Percentiles rank a stretch among this genome's conserved stretches.
phyloP scores from a whole-genome alignment of 2,113 vertebrate species.

The Pseudois nayaur region DNA sequence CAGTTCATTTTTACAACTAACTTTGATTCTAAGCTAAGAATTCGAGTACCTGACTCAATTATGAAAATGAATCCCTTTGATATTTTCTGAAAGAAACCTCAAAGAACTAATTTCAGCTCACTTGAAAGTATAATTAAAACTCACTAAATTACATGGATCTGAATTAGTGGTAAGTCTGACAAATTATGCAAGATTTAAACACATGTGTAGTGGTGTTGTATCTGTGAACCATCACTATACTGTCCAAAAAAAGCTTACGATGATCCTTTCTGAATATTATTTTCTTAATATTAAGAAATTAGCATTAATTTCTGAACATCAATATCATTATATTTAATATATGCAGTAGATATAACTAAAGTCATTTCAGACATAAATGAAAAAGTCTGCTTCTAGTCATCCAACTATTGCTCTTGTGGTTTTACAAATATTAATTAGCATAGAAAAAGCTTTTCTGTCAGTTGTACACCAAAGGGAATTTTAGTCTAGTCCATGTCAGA shows the following conservation, averaged over 20 bases:
- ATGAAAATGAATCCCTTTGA: conserved; percentile 33
- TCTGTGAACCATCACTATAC: background rate
- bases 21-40: conserved; percentile 10
- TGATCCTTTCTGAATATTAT: background rate
- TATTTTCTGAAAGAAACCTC: conserved; percentile 43
- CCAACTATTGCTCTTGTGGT: background rate
- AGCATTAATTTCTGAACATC: background rate
- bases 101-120: conserved; percentile 37
- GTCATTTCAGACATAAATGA: background rate
- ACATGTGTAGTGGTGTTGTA: background rate
- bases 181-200: background rate
- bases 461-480: background rate
- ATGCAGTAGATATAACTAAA: background rate
- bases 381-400: background rate
- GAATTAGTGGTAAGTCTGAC: conserved; percentile 30
- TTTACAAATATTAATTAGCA: background rate
- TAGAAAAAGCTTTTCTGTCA: background rate
- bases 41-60: background rate
- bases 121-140: conserved; percentile 33
- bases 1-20: background rate
- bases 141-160: conserved; percentile 22
- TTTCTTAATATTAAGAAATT: background rate
- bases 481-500: background rate
- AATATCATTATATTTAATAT: conserved; percentile 1
- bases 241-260: background rate